A percentile compares a stretch with the other conserved stretches of the same genome.
Evolutionary conservation across 1,140 invertebrate genomes (phyloP).

Genomic region (Oscheius sp.): DNA sequence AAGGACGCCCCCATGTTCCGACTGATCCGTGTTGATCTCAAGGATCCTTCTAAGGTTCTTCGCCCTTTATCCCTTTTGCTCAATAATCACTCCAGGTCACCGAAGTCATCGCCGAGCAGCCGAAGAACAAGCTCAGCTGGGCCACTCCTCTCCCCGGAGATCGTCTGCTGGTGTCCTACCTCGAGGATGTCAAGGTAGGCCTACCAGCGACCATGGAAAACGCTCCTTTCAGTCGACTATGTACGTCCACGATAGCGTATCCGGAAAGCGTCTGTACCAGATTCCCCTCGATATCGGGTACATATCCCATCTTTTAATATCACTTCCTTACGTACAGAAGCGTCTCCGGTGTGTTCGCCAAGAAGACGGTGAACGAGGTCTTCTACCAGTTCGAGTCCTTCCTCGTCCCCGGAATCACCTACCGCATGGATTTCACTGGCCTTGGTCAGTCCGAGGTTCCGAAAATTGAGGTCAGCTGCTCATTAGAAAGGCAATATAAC

Average conservation of each 20-base stretch:
- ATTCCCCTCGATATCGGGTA: slow-evolving; percentile 73
- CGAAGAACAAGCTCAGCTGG: slow-evolving; percentile 84
- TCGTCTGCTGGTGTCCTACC: slow-evolving; percentile 84
- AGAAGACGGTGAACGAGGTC: slow-evolving; percentile 80
- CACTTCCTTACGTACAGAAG: slow-evolving; percentile 62
- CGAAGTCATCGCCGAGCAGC: slow-evolving; percentile 79
- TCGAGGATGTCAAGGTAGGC: slow-evolving; percentile 84
- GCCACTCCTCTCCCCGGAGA: slow-evolving; percentile 76
- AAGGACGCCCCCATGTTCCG: slow-evolving; percentile 86
- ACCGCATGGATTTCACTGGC: slow-evolving; percentile 77
- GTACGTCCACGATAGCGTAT: slow-evolving; percentile 75
- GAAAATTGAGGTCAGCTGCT: slow-evolving; percentile 58
- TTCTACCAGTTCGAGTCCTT: slow-evolving; percentile 93
- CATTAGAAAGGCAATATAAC: neutral
- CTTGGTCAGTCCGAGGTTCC: slow-evolving; percentile 65
- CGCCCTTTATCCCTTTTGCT: neutral
- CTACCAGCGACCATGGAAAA: slow-evolving; percentile 39
- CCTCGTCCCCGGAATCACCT: slow-evolving; percentile 84
- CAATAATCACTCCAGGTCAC: neutral
- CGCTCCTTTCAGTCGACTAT: slow-evolving; percentile 72
- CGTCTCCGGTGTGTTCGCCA: slow-evolving; percentile 77
- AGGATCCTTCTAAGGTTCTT: slow-evolving; percentile 43
- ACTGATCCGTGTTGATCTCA: slow-evolving; percentile 83
- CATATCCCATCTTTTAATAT: neutral
- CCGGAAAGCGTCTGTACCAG: slow-evolving; percentile 69